Percentiles rank a stretch among this genome's conserved stretches.
phyloP scores from a whole-genome alignment of 2,888 invertebrate species.

The Scaptomyza parva region DNA sequence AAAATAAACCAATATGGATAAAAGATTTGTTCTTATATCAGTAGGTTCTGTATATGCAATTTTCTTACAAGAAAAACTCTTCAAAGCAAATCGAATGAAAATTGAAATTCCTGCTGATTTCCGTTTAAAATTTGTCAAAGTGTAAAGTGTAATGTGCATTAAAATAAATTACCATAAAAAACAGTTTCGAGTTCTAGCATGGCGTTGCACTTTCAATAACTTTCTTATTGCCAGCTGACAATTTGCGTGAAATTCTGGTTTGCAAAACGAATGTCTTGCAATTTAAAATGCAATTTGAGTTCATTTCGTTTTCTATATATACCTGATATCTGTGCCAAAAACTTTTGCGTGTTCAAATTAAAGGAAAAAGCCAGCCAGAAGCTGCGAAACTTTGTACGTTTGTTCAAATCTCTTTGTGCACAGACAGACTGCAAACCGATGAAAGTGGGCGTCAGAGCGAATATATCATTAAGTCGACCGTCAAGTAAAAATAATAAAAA shows the following conservation, averaged over 20 bases:
- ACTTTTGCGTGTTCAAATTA: slow-evolving; percentile 62
- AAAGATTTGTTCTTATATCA: background rate
- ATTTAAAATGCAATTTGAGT: slow-evolving; percentile 50
- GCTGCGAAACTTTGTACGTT: slow-evolving; percentile 4
- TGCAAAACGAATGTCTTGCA: slow-evolving; percentile 28
- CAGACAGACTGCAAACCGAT: slow-evolving; percentile 58
- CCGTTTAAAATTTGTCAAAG: background rate
- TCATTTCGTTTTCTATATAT: slow-evolving; percentile 69
- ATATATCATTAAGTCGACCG: slow-evolving; percentile 55
- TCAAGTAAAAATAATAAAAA: slow-evolving; percentile 23
- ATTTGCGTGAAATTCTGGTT: slow-evolving; percentile 30
- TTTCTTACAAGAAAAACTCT: background rate
- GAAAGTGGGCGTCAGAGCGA: slow-evolving; percentile 79
- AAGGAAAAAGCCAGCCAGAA: slow-evolving; percentile 27
- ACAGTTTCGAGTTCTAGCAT: slow-evolving; percentile 11
- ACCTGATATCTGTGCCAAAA: slow-evolving; percentile 54
- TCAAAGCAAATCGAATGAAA: background rate
- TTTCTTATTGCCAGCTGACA: slow-evolving; percentile 56
- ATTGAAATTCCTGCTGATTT: slow-evolving; percentile 13
- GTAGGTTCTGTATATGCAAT: too few species aligned
- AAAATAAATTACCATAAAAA: slow-evolving; percentile 6
- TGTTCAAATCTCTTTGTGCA: slow-evolving; percentile 16
- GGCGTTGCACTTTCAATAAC: slow-evolving; percentile 58
- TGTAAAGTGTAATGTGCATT: slow-evolving; percentile 31
- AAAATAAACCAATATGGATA: background rate